These are phyloP conservation scores for Himantopus leucocephalus DNA, from an alignment of 2,113 vertebrate genomes.

Conservation along the genomic window DNA sequence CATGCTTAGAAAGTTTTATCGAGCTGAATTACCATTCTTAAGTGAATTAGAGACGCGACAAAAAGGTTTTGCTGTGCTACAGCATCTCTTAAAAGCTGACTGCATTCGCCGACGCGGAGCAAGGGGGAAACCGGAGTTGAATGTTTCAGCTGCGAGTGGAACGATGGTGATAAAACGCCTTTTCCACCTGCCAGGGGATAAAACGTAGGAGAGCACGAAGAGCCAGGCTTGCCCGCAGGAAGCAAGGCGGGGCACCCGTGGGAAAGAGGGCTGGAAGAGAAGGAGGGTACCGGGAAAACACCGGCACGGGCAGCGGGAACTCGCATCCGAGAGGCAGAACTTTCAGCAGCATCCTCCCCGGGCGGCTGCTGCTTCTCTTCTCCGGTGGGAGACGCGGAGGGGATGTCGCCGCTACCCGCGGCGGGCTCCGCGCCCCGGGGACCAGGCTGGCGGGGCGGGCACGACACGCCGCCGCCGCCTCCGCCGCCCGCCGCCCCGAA, in stretches of 20 bases:
- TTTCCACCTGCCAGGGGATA: background rate
- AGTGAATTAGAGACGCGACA: background rate
- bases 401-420: too few species aligned
- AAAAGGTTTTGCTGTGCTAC: background rate
- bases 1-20: background rate
- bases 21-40: background rate
- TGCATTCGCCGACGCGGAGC: background rate
- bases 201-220: background rate
- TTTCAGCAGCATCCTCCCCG: background rate
- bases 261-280: background rate
- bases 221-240: background rate
- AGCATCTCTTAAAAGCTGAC: background rate
- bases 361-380: background rate
- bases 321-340: background rate
- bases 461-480: too few species aligned
- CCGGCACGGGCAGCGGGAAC: background rate
- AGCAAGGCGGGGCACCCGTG: background rate
- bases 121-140: fast-evolving
- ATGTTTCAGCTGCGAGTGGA: background rate
- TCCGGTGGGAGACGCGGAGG: too few species aligned
- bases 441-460: fast-evolving
- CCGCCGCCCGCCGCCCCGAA: background rate
- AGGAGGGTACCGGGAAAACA: background rate
- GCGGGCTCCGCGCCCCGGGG: background rate
- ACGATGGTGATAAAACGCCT: background rate